These are phyloP conservation scores for Tineola bisselliella DNA, from an alignment of 2,888 invertebrate species.

Conservation along the genomic window DNA sequence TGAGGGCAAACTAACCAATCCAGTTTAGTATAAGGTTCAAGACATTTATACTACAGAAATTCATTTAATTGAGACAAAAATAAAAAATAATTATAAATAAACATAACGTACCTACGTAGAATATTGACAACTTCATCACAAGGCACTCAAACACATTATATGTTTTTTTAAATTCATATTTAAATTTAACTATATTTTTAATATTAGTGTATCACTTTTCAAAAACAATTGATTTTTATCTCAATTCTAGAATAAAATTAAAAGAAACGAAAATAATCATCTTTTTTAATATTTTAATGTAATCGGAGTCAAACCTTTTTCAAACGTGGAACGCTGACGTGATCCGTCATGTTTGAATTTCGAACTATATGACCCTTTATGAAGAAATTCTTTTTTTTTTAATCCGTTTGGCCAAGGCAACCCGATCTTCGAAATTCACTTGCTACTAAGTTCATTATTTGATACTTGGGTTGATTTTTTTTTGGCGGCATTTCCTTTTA, in stretches of 20 bases:
- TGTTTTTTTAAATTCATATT: too few relatives aligned
- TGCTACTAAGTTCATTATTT: constrained; percentile 68
- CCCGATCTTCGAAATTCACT: constrained; percentile 64
- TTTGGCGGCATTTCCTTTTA: constrained; percentile 52
- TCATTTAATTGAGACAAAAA: too few relatives aligned
- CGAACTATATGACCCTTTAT: constrained; percentile 38
- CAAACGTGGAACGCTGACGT: constrained; percentile 44
- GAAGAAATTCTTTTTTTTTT: constrained; percentile 41
- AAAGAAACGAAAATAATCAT: not conserved
- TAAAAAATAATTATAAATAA: too few relatives aligned
- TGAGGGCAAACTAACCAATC: too few relatives aligned
- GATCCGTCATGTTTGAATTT: constrained; percentile 55
- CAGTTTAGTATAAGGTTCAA: too few relatives aligned
- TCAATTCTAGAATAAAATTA: not conserved
- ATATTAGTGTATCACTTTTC: too few relatives aligned
- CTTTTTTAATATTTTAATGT: constrained; percentile 3
- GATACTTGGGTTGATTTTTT: constrained; percentile 56
- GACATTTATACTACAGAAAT: too few relatives aligned
- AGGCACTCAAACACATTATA: too few relatives aligned
- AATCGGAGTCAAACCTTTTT: constrained; percentile 29
- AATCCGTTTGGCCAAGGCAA: constrained; percentile 36
- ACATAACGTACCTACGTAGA: too few relatives aligned
- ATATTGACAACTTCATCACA: too few relatives aligned
- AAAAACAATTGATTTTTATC: too few relatives aligned
- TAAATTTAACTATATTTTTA: too few relatives aligned